Conservation (phyloP, 2,888 invertebrate species). For the Cephus pulcher region DNA sequence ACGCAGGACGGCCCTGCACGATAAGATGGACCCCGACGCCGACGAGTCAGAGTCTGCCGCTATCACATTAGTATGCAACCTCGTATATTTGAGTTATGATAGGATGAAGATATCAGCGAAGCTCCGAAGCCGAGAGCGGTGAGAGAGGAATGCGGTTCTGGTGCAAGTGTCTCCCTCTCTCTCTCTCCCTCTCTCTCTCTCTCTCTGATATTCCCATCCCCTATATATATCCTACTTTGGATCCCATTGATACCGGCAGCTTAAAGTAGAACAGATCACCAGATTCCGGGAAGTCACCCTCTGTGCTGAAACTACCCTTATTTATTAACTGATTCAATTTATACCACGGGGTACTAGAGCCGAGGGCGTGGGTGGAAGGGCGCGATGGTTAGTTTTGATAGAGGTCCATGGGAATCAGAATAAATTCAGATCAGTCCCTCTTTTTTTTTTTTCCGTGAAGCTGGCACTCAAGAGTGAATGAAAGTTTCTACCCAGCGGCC, state of each 20-base stretch:
- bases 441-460: neutral
- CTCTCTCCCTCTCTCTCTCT: neutral
- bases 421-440: neutral
- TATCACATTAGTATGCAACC: conserved; percentile 6
- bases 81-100: conserved; percentile 42
- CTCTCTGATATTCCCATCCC: neutral
- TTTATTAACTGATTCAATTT: neutral
- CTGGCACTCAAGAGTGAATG: neutral
- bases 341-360: neutral
- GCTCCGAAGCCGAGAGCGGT: conserved; percentile 29
- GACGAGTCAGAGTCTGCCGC: conserved; percentile 1
- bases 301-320: neutral
- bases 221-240: neutral
- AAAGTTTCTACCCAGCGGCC: neutral
- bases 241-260: neutral
- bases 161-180: neutral
- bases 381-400: neutral
- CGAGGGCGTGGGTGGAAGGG: neutral
- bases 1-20: neutral
- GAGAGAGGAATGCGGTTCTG: conserved; percentile 46
- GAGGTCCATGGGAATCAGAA: neutral
- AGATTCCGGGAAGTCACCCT: neutral
- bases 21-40: conserved; percentile 1
- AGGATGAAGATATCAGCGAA: conserved; percentile 44
- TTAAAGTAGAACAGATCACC: neutral